A percentile compares a stretch with the other conserved stretches of the same genome.
phyloP scores from a whole-genome alignment of 2,797 vertebrate genomes.

The Tragopan temminckii region DNA sequence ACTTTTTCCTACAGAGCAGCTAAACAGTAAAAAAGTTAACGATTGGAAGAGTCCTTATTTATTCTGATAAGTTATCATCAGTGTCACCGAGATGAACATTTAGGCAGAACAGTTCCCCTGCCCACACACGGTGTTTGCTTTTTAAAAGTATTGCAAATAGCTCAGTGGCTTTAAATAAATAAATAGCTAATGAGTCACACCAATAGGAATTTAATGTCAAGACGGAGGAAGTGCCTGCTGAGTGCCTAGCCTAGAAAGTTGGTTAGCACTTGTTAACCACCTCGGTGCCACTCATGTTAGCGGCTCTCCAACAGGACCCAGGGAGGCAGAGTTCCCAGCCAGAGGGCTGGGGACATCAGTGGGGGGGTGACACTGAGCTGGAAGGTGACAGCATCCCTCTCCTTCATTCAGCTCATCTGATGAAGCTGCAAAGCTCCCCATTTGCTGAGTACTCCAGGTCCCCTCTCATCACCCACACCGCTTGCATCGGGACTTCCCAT shows the following conservation, averaged over 20 bases:
- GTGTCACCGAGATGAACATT: constrained; percentile 43
- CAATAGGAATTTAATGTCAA: constrained; percentile 70
- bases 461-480: neutral
- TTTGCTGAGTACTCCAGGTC: neutral
- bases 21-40: constrained; percentile 28
- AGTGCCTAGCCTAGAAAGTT: constrained; percentile 54
- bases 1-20: neutral
- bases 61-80: constrained; percentile 75
- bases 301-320: accelerated
- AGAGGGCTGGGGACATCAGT: too few species aligned
- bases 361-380: neutral
- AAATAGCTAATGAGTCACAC: constrained; percentile 75
- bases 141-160: constrained; percentile 63
- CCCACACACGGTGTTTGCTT: constrained; percentile 65
- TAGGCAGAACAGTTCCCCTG: constrained; percentile 45
- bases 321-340: too few species aligned
- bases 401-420: constrained; percentile 50
- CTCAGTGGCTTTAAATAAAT: constrained; percentile 66
- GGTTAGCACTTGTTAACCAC: constrained; percentile 44
- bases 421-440: constrained; percentile 3
- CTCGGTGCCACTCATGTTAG: neutral
- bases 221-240: constrained; percentile 64
- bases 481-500: neutral
- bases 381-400: constrained; percentile 29
- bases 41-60: constrained; percentile 71